Evolutionary conservation across 2,888 invertebrate species (phyloP), one percentile per base, ranked within the genome.

Genomic region (Campopleginae sp.): DNA sequence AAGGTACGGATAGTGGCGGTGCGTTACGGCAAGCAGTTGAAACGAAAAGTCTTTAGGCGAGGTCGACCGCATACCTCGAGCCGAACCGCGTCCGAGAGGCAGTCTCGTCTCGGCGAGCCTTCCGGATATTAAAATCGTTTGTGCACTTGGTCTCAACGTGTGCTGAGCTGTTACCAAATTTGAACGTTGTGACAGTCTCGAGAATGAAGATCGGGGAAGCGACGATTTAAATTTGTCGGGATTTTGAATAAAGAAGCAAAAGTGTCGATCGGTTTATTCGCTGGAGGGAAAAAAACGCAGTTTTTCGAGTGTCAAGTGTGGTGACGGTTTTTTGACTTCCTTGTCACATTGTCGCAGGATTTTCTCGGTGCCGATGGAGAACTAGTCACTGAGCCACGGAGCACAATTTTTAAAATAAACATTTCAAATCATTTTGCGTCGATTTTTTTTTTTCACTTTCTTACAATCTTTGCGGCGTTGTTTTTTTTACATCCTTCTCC

Each of bases 21-120:
- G 85, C 89, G 88, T 46, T 82, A 84, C 87, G 87, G 86, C 82
- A 87, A 79, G 66, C 80, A 79, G 75, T 66, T 71, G 83, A 74
- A 90, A 89, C 89, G 89, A 89, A 84, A 85, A 84, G 88, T 89
- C 91, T 90, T 90, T 92, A 93, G 93, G 93, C 93, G 93, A 93
- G 93, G 93, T 93, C 93, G 93, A 88, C 91, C 92, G 93, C 93
- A 93, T 93, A 93, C 93, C 93, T 91, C 90, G 90, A 89, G 88
- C 89, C 89, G 91, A 92, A 91, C 84, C 91, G 92, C 92, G 91
- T 92, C 89, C 91, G 87, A 90, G 89, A 92, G 91, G 91, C 90
- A 89, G 88, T 88, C 86, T 88, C 86, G 87, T 87, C 86, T 83
- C 86, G 84, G 82, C 84, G 84, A 87, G 89, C 86, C 87, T 85